phyloP scores from a whole-genome alignment of 1,140 invertebrate species.

The Chrysopa pallens region DNA sequence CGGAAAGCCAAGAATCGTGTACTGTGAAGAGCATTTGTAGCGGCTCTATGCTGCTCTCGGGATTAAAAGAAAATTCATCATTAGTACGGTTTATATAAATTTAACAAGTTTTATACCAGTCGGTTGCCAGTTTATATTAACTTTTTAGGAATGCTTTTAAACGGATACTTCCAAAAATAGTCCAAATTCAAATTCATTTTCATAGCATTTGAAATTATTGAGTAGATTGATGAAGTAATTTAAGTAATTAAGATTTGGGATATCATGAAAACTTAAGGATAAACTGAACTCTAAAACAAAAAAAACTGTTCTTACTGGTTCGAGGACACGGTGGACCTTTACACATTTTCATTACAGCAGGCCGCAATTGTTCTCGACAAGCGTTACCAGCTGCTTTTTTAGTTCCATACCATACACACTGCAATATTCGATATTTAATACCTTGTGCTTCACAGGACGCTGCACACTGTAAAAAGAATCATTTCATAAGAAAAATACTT shows the following conservation, averaged over 20 bases:
- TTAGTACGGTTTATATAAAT: too few species aligned
- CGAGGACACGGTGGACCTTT: conserved; percentile 41
- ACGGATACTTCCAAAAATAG: too few species aligned
- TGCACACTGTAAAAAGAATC: conserved; percentile 41
- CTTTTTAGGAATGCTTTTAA: too few species aligned
- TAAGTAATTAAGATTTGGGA: neutral
- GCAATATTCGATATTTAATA: conserved; percentile 63
- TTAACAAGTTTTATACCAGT: too few species aligned
- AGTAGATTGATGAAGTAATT: neutral
- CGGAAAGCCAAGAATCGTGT: too few species aligned
- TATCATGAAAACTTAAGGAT: neutral
- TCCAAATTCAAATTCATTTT: neutral
- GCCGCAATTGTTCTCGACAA: conserved; percentile 52
- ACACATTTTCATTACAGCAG: conserved; percentile 58
- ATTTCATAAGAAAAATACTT: conserved; percentile 4
- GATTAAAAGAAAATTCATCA: too few species aligned
- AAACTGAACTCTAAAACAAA: conserved; percentile 1
- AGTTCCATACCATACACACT: conserved; percentile 75
- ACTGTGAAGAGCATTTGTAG: too few species aligned
- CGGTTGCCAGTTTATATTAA: too few species aligned
- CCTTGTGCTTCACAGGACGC: conserved; percentile 53
- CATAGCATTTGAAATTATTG: neutral
- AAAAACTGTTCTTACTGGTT: conserved; percentile 18
- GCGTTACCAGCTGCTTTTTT: conserved; percentile 64
- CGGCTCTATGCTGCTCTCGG: too few species aligned